phyloP scores from a whole-genome alignment of 2,113 vertebrate genomes.

The Hippocampus guttulatus region DNA sequence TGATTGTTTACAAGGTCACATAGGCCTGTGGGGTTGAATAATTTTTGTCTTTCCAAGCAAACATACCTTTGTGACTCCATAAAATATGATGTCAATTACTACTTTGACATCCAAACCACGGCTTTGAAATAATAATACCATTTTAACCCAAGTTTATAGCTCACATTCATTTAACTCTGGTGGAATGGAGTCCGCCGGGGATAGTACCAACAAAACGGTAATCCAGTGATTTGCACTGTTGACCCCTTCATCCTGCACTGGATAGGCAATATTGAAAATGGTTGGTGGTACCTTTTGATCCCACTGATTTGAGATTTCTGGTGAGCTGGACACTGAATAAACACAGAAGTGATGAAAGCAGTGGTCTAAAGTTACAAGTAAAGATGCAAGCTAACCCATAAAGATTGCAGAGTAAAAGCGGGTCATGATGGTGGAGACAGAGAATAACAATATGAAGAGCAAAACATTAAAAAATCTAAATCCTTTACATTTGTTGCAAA shows the following conservation, averaged over 20 bases:
- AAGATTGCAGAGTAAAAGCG: too few relatives aligned
- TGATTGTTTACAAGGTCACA: slow-evolving; percentile 52
- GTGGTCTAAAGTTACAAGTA: neutral
- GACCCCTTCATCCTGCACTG: neutral
- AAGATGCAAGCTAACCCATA: too few relatives aligned
- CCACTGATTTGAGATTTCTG: neutral
- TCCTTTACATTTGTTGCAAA: too few relatives aligned
- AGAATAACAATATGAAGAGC: too few relatives aligned
- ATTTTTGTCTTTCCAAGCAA: slow-evolving; percentile 48
- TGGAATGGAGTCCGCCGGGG: neutral
- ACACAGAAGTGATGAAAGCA: neutral
- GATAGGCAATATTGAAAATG: neutral
- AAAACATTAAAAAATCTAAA: too few relatives aligned
- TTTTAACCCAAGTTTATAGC: slow-evolving; percentile 2
- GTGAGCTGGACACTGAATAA: neutral
- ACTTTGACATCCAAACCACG: slow-evolving; percentile 40
- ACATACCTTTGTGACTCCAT: slow-evolving; percentile 46
- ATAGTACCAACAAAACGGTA: neutral
- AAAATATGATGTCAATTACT: slow-evolving; percentile 51
- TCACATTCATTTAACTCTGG: neutral
- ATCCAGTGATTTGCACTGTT: neutral
- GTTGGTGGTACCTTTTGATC: neutral
- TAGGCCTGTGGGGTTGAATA: slow-evolving; percentile 28
- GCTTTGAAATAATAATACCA: slow-evolving; percentile 34
- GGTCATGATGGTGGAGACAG: too few relatives aligned